phyloP scores from a whole-genome alignment of 2,888 invertebrate genomes.

The Pristionchus arcanus region DNA sequence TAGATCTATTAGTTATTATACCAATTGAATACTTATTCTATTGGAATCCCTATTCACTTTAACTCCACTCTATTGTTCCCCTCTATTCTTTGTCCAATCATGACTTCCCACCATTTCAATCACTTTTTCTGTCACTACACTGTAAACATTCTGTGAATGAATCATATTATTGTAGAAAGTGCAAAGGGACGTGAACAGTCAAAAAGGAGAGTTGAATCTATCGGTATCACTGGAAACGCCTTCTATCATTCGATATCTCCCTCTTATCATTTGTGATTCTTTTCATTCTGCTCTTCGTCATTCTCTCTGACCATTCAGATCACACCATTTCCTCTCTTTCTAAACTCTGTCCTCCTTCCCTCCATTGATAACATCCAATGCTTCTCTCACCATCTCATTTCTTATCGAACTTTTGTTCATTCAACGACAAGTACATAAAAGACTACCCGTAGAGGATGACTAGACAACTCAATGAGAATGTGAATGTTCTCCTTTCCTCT shows the following conservation, averaged over 20 bases:
- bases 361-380: background rate
- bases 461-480: constrained; percentile 12
- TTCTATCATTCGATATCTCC: background rate
- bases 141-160: constrained; percentile 24
- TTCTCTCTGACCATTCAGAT: constrained; percentile 12
- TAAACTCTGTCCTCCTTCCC: constrained; percentile 21
- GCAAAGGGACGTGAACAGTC: background rate
- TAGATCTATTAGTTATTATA: background rate
- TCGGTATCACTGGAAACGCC: background rate
- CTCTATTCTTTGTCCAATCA: constrained; percentile 44
- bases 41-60: background rate
- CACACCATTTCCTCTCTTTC: constrained; percentile 9
- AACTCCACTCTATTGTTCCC: constrained; percentile 24
- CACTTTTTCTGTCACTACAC: background rate
- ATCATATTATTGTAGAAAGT: background rate
- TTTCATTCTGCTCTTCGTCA: background rate
- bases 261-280: background rate
- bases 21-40: background rate
- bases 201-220: background rate
- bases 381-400: background rate
- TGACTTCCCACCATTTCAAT: constrained; percentile 40
- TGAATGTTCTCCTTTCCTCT: constrained; percentile 34
- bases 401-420: constrained; percentile 7
- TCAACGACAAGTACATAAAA: constrained; percentile 18
- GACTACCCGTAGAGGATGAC: constrained; percentile 39